phyloP scores from a whole-genome alignment of 1,140 invertebrate genomes.

The Neuroterus valhalla region DNA sequence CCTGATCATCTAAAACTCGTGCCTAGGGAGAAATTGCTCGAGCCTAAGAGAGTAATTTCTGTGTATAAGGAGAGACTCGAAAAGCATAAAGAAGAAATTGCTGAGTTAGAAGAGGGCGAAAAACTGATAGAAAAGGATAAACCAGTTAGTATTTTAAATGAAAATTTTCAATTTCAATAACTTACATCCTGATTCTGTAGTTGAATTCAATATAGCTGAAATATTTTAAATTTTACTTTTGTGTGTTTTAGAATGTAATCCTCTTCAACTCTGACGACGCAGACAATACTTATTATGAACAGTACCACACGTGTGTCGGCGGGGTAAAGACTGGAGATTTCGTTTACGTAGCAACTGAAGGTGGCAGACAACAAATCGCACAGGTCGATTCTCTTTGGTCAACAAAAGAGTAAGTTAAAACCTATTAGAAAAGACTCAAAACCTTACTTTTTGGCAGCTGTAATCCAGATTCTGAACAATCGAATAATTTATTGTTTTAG shows the following conservation, averaged over 20 bases:
- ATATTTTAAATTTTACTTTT: slow-evolving; percentile 35
- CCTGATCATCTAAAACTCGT: slow-evolving; percentile 81
- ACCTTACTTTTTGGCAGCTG: too few relatives aligned
- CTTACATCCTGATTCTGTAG: too few relatives aligned
- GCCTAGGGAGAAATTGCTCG: slow-evolving; percentile 83
- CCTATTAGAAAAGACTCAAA: too few relatives aligned
- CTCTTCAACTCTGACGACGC: slow-evolving; percentile 81
- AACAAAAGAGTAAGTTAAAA: slow-evolving; percentile 83
- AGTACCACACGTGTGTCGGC: slow-evolving; percentile 90
- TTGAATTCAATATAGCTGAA: too few relatives aligned
- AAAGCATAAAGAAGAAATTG: slow-evolving; percentile 92
- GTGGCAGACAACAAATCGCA: slow-evolving; percentile 91
- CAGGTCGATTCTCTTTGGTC: slow-evolving; percentile 96
- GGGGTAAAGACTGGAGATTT: slow-evolving; percentile 93
- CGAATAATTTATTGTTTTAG: slow-evolving; percentile 73
- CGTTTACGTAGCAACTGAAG: slow-evolving; percentile 93
- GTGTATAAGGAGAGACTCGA: slow-evolving; percentile 94
- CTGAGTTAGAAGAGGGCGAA: slow-evolving; percentile 88
- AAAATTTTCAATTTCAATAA: slow-evolving; percentile 36
- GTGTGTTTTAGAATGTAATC: slow-evolving; percentile 81
- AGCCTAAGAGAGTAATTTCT: slow-evolving; percentile 91
- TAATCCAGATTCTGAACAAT: slow-evolving; percentile 30
- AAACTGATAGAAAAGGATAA: slow-evolving; percentile 87
- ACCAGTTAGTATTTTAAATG: slow-evolving; percentile 76
- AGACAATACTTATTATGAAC: slow-evolving; percentile 92